These are phyloP conservation scores for Myiothlypis coronata DNA, from an alignment of 2,797 vertebrate genomes.

Conservation along the genomic window DNA sequence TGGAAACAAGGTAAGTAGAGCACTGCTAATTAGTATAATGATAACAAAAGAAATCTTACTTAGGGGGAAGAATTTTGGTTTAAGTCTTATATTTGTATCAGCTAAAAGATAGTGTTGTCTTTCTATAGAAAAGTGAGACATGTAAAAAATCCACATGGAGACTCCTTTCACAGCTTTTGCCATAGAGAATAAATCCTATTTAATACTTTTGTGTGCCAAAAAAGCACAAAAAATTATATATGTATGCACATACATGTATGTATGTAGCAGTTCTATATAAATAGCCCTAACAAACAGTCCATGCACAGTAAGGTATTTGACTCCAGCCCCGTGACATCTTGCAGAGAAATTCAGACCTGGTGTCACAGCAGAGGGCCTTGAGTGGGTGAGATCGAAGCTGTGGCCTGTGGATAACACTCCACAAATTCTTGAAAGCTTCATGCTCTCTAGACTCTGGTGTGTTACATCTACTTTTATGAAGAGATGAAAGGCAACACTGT, in stretches of 20 bases:
- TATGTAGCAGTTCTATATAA: not conserved
- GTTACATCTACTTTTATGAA: not conserved
- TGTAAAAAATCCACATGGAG: not conserved
- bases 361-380: not conserved
- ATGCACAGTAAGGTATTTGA: not conserved
- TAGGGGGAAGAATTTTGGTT: not conserved
- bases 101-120: not conserved
- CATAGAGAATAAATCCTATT: not conserved
- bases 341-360: not conserved
- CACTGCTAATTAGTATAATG: constrained; percentile 38
- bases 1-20: constrained; percentile 41
- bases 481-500: not conserved
- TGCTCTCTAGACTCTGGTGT: not conserved
- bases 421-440: not conserved
- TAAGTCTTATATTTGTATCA: not conserved
- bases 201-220: not conserved
- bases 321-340: not conserved
- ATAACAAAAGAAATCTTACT: not conserved
- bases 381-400: not conserved
- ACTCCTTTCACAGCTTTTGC: not conserved
- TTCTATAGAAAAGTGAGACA: not conserved
- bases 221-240: not conserved
- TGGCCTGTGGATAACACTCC: not conserved
- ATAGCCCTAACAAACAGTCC: not conserved
- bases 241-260: not conserved